Conservation (phyloP, 2,797 vertebrate species). For the Oryzias sinensis region DNA sequence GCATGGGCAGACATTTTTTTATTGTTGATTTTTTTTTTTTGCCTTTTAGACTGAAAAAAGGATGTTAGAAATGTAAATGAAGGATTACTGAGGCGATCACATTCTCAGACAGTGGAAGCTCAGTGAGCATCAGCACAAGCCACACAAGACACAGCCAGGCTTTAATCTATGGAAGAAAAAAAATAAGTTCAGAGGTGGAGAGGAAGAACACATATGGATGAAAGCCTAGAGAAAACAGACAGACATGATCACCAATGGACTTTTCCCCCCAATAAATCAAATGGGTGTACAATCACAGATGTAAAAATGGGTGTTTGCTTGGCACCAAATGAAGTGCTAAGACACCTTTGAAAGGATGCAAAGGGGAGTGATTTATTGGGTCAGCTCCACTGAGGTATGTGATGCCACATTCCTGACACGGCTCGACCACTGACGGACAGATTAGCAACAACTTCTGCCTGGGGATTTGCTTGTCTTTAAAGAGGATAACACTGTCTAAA, state of each 20-base stretch:
- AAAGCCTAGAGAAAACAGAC: conserved; percentile 3
- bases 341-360: conserved; percentile 57
- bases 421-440: conserved; percentile 55
- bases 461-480: conserved; percentile 41
- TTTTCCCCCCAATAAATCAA: conserved; percentile 5
- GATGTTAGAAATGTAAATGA: conserved; percentile 57
- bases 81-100: conserved; percentile 51
- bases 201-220: background rate
- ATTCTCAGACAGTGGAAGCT: conserved; percentile 47
- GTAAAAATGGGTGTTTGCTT: conserved; percentile 42
- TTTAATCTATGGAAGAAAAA: conserved; percentile 36
- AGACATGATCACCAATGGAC: conserved; percentile 13
- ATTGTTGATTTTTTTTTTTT: conserved; percentile 12
- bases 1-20: conserved; percentile 33
- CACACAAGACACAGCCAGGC: conserved; percentile 54
- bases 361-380: conserved; percentile 66
- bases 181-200: background rate
- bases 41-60: conserved; percentile 42
- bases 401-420: conserved; percentile 54
- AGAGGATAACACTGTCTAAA: conserved; percentile 31
- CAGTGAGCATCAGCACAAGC: conserved; percentile 63
- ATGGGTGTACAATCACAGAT: conserved; percentile 19
- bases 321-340: conserved; percentile 49
- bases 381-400: conserved; percentile 59
- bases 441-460: conserved; percentile 52